Base-by-base conservation (phyloP, 2,113 vertebrate species). In the Boleophthalmus pectinirostris region DNA sequence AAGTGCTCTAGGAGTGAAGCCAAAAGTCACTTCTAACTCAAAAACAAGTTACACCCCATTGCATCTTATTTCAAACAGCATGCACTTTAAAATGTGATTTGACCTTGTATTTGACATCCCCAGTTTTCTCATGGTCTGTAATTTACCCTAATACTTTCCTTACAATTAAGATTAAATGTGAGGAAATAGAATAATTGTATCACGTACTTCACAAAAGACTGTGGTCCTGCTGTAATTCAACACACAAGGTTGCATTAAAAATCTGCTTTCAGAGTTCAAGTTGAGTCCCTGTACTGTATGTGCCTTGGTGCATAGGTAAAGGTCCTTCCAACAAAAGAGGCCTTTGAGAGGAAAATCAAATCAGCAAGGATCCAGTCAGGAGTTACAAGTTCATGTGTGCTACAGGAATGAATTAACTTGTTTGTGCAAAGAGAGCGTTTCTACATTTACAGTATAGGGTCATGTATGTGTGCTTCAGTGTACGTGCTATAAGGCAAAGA, bases 331-430 rank as follows among this genome's bases (percentile, higher is more conserved):
- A 90, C 86, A 91, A 90, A 89, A 73, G 74, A 69, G n/a, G 23
- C 56, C 75, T 88, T 88, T 88, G 65, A 90, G 65, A 63, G 63
- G 57, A 85, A 81, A 89, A 84, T 88, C 80, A 78, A 86, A 90
- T 90, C 80, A 80, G 16, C 45, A 18, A 69, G 47, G 63, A 72
- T 74, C 61, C 60, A 72, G 83, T 87, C 69, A 81, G 72, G 73
- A 78, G 75, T 77, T 77, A 38, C 18, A 56, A 72, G 60, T 56
- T 66, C 69, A 69, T 49, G 57, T 70, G 46, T 66, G 60, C 75
- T 49, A 25, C 2, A 13, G 33, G 23, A 70, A 33, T 77, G 74
- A 82, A 86, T 57, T 63, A 70, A 54, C 14, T 69, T 72, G 7
- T n/a, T 5, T 67, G 56, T 66, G 49, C 66, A 16, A 57, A 54